These are phyloP conservation scores for Apogon talboti DNA, from an alignment of 2,797 vertebrate species.

Conservation along the genomic window DNA sequence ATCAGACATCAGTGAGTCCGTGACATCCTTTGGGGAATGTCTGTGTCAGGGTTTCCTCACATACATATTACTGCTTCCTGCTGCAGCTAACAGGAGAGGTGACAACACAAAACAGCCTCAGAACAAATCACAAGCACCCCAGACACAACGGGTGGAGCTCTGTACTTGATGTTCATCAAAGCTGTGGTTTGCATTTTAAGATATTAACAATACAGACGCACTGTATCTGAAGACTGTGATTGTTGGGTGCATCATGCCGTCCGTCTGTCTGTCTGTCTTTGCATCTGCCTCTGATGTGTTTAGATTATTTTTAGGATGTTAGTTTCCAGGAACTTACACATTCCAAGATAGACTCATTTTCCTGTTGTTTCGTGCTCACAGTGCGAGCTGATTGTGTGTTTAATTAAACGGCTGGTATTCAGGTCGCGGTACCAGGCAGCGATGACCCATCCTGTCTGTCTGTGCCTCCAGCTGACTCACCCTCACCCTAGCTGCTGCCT, in stretches of 20 bases:
- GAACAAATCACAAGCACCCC: neutral
- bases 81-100: slow-evolving; percentile 24
- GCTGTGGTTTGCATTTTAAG: neutral
- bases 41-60: slow-evolving; percentile 27
- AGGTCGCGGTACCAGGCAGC: slow-evolving; percentile 35
- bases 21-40: slow-evolving; percentile 36
- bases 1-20: slow-evolving; percentile 49
- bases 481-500: slow-evolving; percentile 35
- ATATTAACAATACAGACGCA: neutral
- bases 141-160: neutral
- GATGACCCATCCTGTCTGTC: slow-evolving; percentile 24
- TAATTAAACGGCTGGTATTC: slow-evolving; percentile 21
- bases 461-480: slow-evolving; percentile 59
- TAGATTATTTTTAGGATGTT: neutral
- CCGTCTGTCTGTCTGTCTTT: too few relatives aligned
- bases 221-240: neutral
- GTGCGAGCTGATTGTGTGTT: slow-evolving; percentile 13
- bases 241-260: neutral
- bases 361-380: neutral
- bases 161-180: neutral
- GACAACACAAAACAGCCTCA: neutral
- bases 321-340: neutral
- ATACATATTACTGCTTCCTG: neutral
- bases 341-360: neutral
- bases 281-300: neutral